Evolutionary conservation across 2,113 vertebrate species (phyloP).

Genomic region (Halichoerus grypus): DNA sequence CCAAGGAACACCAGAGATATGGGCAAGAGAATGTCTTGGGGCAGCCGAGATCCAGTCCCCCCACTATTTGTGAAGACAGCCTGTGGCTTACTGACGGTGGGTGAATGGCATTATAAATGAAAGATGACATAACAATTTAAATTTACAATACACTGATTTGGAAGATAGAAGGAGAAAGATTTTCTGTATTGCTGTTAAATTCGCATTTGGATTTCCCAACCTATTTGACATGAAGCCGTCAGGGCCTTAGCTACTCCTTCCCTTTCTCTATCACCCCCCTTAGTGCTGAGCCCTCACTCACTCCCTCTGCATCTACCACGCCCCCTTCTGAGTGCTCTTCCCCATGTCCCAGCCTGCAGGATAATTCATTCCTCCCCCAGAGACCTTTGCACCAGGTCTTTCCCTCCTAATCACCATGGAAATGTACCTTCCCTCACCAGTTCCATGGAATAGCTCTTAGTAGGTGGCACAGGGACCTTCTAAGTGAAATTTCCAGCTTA

Average conservation of each 20-base stretch:
- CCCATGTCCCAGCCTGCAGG: background rate
- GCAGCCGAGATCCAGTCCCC: background rate
- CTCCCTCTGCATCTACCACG: too few relatives aligned
- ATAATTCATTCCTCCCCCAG: background rate
- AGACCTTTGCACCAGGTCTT: background rate
- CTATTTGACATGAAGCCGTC: background rate
- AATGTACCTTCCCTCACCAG: background rate
- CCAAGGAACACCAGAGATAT: background rate
- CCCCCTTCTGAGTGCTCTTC: background rate
- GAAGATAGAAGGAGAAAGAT: background rate
- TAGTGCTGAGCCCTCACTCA: rapidly evolving
- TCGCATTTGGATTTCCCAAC: background rate
- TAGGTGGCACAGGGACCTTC: background rate
- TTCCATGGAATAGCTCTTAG: background rate
- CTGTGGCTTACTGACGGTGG: background rate
- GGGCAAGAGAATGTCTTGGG: background rate
- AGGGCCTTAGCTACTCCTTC: background rate
- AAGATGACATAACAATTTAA: background rate
- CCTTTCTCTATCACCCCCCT: background rate
- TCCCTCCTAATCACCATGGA: background rate
- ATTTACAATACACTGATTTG: background rate
- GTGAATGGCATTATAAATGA: background rate
- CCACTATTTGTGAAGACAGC: background rate
- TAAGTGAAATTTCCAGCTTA: background rate
- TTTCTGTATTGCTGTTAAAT: background rate